Evolutionary conservation across 2,797 vertebrate genomes (phyloP).

Genomic region (Distichodus sexfasciatus): DNA sequence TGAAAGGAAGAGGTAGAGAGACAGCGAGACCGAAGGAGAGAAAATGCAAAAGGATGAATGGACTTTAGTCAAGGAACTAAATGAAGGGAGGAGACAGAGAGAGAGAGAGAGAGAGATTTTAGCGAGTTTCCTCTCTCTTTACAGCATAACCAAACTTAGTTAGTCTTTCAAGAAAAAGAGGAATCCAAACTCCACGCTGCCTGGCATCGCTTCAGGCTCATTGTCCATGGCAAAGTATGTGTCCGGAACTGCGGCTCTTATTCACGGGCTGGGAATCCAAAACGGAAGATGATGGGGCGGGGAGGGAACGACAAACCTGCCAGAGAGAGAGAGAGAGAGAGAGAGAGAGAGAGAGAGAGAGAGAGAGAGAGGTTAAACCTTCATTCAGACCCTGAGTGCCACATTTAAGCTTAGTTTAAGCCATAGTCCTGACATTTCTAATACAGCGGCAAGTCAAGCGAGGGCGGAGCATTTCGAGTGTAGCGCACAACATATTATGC

Average conservation of each 20-base stretch:
- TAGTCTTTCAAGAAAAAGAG: conserved; percentile 26
- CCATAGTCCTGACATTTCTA: too few species aligned
- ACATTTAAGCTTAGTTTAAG: too few species aligned
- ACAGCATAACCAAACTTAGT: conserved; percentile 30
- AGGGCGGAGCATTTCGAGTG: too few species aligned
- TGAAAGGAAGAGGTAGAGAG: conserved; percentile 20
- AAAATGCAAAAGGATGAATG: conserved; percentile 3
- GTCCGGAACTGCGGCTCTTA: conserved; percentile 24
- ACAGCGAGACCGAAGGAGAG: conserved; percentile 31
- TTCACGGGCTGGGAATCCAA: conserved; percentile 36
- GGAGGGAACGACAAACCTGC: conserved; percentile 38
- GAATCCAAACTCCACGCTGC: conserved; percentile 37
- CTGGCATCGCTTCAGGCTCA: conserved; percentile 35
- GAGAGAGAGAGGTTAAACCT: neutral
- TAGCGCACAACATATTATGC: too few species aligned
- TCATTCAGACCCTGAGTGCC: neutral
- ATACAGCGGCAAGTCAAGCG: too few species aligned
- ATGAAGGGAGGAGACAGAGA: conserved; percentile 27
- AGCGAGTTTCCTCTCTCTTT: conserved; percentile 26
- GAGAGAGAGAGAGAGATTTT: too few species aligned
- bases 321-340: conserved; percentile 37
- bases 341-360: neutral
- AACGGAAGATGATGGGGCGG: conserved; percentile 7
- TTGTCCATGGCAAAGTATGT: conserved; percentile 28
- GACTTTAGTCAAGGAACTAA: conserved; percentile 24